Percentiles rank a stretch among this genome's conserved stretches.
Evolutionary conservation across 1,140 invertebrate genomes (phyloP).

Genomic region (Globodera ellingtonae): DNA sequence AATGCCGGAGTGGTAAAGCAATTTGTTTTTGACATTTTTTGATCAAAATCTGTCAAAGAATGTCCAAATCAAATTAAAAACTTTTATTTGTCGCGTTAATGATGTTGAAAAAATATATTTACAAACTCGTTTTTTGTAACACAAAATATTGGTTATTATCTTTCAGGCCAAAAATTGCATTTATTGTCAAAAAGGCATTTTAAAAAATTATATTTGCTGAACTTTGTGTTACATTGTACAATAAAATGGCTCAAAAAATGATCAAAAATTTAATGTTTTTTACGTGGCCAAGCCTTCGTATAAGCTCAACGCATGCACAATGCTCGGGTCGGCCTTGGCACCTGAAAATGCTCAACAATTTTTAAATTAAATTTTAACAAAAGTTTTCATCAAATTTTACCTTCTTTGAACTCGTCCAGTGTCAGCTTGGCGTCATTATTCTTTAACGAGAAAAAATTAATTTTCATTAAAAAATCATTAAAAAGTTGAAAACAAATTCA

Average conservation of each 20-base stretch:
- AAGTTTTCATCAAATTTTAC: neutral
- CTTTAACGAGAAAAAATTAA: constrained; percentile 66
- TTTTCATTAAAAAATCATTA: neutral
- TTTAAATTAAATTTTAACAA: neutral
- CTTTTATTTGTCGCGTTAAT: too few relatives aligned
- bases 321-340: constrained; percentile 95
- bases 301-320: constrained; percentile 81
- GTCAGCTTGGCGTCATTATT: constrained; percentile 96
- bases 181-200: too few relatives aligned
- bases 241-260: too few relatives aligned
- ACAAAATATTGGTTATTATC: neutral
- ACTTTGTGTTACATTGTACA: too few relatives aligned
- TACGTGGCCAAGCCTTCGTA: constrained; percentile 66
- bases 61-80: too few relatives aligned
- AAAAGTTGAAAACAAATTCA: constrained; percentile 12
- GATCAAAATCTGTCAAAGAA: too few relatives aligned
- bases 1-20: too few relatives aligned
- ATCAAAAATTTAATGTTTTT: constrained; percentile 18
- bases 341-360: constrained; percentile 65
- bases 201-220: too few relatives aligned
- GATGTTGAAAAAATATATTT: too few relatives aligned
- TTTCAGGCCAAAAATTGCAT: neutral
- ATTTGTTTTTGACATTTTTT: too few relatives aligned
- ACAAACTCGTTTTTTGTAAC: too few relatives aligned
- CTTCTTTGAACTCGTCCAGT: constrained; percentile 95